These are phyloP conservation scores for Henricia sp. DNA, from an alignment of 53 echinoderm and acorn worm genomes.

Conservation along the genomic window DNA sequence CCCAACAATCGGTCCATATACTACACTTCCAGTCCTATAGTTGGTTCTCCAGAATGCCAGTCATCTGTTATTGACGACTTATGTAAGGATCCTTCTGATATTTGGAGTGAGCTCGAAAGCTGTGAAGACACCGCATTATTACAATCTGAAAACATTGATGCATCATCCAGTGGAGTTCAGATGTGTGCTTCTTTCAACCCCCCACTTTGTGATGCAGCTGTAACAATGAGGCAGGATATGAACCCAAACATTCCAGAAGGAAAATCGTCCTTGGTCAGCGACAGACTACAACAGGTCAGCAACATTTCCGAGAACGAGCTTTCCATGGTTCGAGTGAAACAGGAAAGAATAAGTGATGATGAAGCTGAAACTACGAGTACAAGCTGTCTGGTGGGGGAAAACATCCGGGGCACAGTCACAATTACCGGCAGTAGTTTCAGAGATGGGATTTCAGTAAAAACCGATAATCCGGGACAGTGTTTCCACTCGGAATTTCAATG, in stretches of 20 bases:
- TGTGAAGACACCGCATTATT: background rate
- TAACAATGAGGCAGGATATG: background rate
- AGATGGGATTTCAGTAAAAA: slow-evolving; percentile 17
- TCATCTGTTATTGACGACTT: background rate
- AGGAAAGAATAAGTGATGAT: slow-evolving; percentile 15
- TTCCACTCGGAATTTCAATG: background rate
- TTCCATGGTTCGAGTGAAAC: slow-evolving; percentile 6
- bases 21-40: too few species aligned
- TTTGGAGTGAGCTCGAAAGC: slow-evolving; percentile 4
- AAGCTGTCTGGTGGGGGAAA: background rate
- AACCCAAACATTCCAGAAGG: background rate
- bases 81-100: background rate
- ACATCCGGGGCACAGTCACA: too few species aligned
- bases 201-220: too few species aligned
- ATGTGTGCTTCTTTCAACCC: too few species aligned
- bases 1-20: background rate
- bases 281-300: background rate
- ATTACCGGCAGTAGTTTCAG: background rate
- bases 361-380: background rate
- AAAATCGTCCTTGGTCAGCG: background rate
- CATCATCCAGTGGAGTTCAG: too few species aligned
- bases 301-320: background rate
- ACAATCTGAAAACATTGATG: too few species aligned
- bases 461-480: slow-evolving; percentile 13
- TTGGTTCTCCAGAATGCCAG: background rate